Percentiles rank a stretch among this genome's conserved stretches.
Evolutionary conservation across 2,113 vertebrate genomes (phyloP).

Genomic region (Pomatorhinus ruficollis): DNA sequence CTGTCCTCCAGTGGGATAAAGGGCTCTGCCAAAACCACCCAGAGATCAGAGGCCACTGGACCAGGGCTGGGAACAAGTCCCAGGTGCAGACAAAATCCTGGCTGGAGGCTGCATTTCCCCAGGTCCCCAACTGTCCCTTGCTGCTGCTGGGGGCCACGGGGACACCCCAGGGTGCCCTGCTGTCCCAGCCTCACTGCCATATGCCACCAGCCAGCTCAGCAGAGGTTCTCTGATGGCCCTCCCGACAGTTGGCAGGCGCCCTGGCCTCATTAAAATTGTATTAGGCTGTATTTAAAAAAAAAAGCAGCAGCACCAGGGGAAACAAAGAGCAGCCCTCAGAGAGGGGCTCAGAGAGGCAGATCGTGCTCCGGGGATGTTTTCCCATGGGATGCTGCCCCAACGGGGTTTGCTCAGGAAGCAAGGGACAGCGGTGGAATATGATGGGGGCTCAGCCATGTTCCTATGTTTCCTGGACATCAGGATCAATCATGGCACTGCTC

Average conservation of each 20-base stretch:
- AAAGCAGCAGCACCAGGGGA: not conserved
- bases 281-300: not conserved
- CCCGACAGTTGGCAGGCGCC: conserved; percentile 38
- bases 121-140: fast-evolving
- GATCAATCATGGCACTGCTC: not conserved
- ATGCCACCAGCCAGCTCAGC: not conserved
- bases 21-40: not conserved
- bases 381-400: not conserved
- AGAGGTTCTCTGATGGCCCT: not conserved
- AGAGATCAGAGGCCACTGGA: fast-evolving
- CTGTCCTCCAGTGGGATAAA: not conserved
- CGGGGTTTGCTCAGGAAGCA: not conserved
- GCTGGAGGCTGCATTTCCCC: not conserved
- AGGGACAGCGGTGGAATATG: not conserved
- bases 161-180: not conserved
- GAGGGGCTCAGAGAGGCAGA: not conserved
- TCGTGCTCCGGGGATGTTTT: fast-evolving
- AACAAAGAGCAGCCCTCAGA: conserved; percentile 25
- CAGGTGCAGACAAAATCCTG: not conserved
- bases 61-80: not conserved
- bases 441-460: fast-evolving
- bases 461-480: fast-evolving
- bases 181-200: not conserved
- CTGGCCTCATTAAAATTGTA: conserved; percentile 54
- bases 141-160: not conserved